Percentiles rank a stretch among this genome's conserved stretches.
phyloP scores from a whole-genome alignment of 2,797 vertebrate species.

The Decapterus maruadsi region DNA sequence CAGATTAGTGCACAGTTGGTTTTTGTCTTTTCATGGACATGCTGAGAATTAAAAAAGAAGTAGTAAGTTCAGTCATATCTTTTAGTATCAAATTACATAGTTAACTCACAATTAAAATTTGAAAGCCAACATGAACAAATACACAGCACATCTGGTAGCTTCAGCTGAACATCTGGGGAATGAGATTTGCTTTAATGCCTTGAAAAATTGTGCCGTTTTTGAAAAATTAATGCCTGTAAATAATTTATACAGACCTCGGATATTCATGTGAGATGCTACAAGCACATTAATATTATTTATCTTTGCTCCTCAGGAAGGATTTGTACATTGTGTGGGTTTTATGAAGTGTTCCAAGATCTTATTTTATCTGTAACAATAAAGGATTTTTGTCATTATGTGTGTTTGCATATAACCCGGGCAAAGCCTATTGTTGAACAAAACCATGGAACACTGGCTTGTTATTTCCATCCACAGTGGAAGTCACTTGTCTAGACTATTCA shows the following conservation, averaged over 20 bases:
- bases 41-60: not conserved
- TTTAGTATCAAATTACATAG: conserved; percentile 6
- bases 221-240: conserved; percentile 16
- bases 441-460: not conserved
- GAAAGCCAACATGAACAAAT: conserved; percentile 2
- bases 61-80: not conserved
- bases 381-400: conserved; percentile 6
- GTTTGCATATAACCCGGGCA: conserved; percentile 10
- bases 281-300: conserved; percentile 26
- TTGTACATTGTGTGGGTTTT: conserved; percentile 24
- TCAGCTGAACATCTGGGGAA: conserved; percentile 26
- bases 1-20: not conserved
- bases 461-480: conserved; percentile 28
- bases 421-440: conserved; percentile 8
- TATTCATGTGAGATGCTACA: conserved; percentile 7
- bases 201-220: conserved; percentile 15
- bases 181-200: conserved; percentile 13
- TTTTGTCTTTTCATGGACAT: conserved; percentile 4
- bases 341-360: not conserved
- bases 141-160: not conserved
- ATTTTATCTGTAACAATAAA: conserved; percentile 43
- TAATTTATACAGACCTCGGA: conserved; percentile 23
- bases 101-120: conserved; percentile 12
- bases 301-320: conserved; percentile 17
- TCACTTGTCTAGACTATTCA: conserved; percentile 30